phyloP scores from a whole-genome alignment of 2,888 invertebrate species.

The Timema cristinae region DNA sequence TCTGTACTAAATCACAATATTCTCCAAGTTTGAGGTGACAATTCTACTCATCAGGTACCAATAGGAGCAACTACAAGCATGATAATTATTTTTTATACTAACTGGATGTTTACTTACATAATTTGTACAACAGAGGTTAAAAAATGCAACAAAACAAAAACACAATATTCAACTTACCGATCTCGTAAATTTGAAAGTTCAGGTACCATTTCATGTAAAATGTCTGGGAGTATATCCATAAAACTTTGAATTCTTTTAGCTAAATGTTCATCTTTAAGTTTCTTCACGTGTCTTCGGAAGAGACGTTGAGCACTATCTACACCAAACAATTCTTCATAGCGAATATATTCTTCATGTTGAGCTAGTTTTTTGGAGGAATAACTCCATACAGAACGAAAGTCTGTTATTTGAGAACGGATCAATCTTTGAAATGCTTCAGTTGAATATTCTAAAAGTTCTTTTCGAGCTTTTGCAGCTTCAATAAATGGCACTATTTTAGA shows the following conservation, averaged over 20 bases:
- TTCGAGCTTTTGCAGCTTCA: constrained; percentile 80
- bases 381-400: constrained; percentile 77
- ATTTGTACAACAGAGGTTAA: background rate
- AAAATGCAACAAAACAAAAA: background rate
- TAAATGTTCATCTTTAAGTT: constrained; percentile 76
- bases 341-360: constrained; percentile 82
- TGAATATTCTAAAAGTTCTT: constrained; percentile 84
- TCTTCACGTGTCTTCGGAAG: constrained; percentile 73
- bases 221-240: constrained; percentile 71
- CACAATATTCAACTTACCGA: constrained; percentile 44
- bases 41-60: too few relatives aligned
- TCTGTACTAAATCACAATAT: too few relatives aligned
- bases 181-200: constrained; percentile 65
- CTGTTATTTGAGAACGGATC: constrained; percentile 65
- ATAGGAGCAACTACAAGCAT: too few relatives aligned
- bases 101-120: too few relatives aligned
- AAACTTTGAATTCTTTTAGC: constrained; percentile 71
- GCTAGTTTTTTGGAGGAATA: constrained; percentile 80
- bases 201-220: constrained; percentile 73
- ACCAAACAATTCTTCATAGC: constrained; percentile 86
- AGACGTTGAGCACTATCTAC: constrained; percentile 75
- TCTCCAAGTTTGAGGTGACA: too few relatives aligned
- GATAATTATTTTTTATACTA: too few relatives aligned
- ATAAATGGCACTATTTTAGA: constrained; percentile 67
- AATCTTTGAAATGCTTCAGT: constrained; percentile 87